phyloP scores from a whole-genome alignment of 1,140 invertebrate genomes.

The Popillia japonica region DNA sequence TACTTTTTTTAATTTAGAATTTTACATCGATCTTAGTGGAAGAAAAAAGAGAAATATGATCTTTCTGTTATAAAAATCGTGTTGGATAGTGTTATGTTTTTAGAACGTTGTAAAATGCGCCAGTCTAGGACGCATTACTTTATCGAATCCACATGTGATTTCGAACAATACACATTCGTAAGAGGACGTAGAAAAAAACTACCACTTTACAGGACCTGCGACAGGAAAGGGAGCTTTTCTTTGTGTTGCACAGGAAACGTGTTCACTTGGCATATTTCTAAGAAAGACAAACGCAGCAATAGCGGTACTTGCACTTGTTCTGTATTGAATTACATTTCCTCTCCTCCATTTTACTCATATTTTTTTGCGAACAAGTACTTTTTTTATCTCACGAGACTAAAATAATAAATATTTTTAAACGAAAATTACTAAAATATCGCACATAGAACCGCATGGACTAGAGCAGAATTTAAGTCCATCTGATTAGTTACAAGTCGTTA shows the following conservation, averaged over 20 bases:
- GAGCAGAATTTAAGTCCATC: constrained; percentile 42
- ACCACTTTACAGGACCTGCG: constrained; percentile 25
- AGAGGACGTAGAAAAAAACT: neutral
- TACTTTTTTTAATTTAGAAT: no score
- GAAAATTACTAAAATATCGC: constrained; percentile 7
- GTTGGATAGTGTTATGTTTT: no score
- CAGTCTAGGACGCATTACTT: no score
- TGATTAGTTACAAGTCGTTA: constrained; percentile 55
- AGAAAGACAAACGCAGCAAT: constrained; percentile 22
- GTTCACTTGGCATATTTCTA: constrained; percentile 25
- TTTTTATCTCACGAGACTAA: no score
- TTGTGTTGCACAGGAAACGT: constrained; percentile 4
- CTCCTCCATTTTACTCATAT: constrained; percentile 19
- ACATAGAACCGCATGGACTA: neutral
- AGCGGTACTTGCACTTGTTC: constrained; percentile 36
- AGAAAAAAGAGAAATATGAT: no score
- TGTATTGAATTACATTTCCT: constrained; percentile 42
- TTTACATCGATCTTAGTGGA: no score
- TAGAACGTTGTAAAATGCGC: no score
- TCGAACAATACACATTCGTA: constrained; percentile 7
- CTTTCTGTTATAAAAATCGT: no score
- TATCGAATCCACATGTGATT: neutral
- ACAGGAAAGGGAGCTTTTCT: constrained; percentile 29
- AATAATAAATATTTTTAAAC: no score
- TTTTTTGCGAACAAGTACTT: no score